A percentile compares a stretch with the other conserved stretches of the same genome.
phyloP scores from a whole-genome alignment of 2,888 invertebrate species.

The Ophion ventricosus region DNA sequence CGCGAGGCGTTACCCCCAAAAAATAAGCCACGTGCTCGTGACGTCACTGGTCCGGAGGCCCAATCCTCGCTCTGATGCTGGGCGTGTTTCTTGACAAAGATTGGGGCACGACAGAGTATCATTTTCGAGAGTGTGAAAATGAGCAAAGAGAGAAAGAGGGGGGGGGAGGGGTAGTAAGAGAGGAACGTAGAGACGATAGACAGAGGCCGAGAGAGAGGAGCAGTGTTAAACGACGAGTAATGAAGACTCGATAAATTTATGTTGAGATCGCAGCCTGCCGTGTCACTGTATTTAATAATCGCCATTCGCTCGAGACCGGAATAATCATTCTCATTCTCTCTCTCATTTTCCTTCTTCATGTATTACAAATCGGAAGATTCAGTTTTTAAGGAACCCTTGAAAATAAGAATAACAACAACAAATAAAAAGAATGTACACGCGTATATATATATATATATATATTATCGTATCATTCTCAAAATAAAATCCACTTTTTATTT shows the following conservation, averaged over 20 bases:
- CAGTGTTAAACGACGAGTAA: constrained; percentile 77
- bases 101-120: constrained; percentile 65
- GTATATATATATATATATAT: not conserved
- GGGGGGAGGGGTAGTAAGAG: not conserved
- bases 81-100: constrained; percentile 80
- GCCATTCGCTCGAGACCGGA: constrained; percentile 54
- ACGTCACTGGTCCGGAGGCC: constrained; percentile 74
- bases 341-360: not conserved
- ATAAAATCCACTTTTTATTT: not conserved
- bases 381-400: not conserved
- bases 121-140: constrained; percentile 63
- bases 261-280: constrained; percentile 63
- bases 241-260: constrained; percentile 79
- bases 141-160: constrained; percentile 42
- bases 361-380: not conserved
- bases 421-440: not conserved
- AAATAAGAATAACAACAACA: constrained; percentile 31
- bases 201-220: not conserved
- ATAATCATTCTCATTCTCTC: constrained; percentile 9
- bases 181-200: not conserved
- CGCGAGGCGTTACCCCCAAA: constrained; percentile 74
- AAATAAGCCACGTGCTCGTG: constrained; percentile 77
- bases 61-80: constrained; percentile 75
- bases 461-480: not conserved
- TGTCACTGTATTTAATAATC: constrained; percentile 75